phyloP scores from a whole-genome alignment of 1,140 invertebrate genomes.

The Metopolophium dirhodum region DNA sequence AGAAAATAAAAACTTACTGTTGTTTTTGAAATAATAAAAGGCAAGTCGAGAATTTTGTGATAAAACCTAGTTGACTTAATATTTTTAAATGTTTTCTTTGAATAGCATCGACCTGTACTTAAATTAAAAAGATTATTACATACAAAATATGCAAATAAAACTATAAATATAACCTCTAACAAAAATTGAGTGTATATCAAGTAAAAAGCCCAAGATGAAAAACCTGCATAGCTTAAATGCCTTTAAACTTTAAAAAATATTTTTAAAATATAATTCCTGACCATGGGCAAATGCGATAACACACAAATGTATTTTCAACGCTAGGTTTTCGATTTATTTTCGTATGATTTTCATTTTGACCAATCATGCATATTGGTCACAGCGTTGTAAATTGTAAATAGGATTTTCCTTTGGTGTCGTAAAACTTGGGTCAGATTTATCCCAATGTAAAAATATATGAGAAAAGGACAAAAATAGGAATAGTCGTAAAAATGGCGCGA shows the following conservation, averaged over 20 bases:
- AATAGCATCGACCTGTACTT: not conserved
- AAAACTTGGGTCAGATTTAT: constrained; percentile 56
- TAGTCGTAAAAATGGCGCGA: constrained; percentile 57
- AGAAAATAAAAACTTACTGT: not conserved
- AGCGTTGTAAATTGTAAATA: constrained; percentile 53
- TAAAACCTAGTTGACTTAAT: not conserved
- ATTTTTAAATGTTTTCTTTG: not conserved
- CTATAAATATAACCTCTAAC: not conserved
- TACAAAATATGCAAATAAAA: not conserved
- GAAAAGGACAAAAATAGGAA: constrained; percentile 46
- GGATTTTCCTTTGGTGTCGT: constrained; percentile 44
- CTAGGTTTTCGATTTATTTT: constrained; percentile 44
- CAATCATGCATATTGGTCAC: constrained; percentile 52
- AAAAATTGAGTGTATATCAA: not conserved
- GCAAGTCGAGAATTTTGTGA: not conserved
- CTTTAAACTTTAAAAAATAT: not conserved
- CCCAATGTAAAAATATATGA: constrained; percentile 54
- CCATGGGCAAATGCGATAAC: not conserved
- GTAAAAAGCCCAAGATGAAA: not conserved
- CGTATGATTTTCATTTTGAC: constrained; percentile 49
- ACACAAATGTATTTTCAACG: constrained; percentile 18
- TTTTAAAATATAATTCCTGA: not conserved
- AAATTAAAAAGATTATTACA: not conserved
- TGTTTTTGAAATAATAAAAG: not conserved
- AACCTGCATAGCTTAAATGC: not conserved